These are phyloP conservation scores for Galaxea fascicularis DNA, from an alignment of 92 coral and sea anemone species.

Conservation along the genomic window DNA sequence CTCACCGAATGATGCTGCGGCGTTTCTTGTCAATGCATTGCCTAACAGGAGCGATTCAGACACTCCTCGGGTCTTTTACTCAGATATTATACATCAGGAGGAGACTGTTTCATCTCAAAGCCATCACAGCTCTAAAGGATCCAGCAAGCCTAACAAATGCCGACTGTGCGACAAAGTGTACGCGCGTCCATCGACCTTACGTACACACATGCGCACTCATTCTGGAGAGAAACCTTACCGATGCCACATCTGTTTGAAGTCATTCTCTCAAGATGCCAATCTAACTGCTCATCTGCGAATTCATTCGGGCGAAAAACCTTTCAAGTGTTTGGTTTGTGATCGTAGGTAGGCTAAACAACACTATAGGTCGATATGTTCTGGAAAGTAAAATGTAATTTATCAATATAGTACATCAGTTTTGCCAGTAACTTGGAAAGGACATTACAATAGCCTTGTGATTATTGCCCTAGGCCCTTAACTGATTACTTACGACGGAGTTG, in stretches of 20 bases:
- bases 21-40: slow-evolving; percentile 12
- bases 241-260: slow-evolving; percentile 82
- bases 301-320: slow-evolving; percentile 92
- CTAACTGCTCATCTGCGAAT: slow-evolving; percentile 85
- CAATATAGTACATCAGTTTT: no score
- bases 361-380: no score
- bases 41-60: background rate
- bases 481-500: no score
- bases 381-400: no score
- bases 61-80: slow-evolving; percentile 12
- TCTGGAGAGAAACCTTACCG: slow-evolving; percentile 89
- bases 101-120: slow-evolving; percentile 18
- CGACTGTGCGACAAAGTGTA: slow-evolving; percentile 76
- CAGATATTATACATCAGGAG: slow-evolving; percentile 9
- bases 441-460: no score
- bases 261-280: slow-evolving; percentile 88
- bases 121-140: background rate
- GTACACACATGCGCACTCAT: slow-evolving; percentile 90
- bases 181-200: slow-evolving; percentile 89
- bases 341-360: slow-evolving; percentile 60
- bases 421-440: no score
- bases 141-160: slow-evolving; percentile 61
- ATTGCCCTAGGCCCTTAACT: no score
- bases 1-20: slow-evolving; percentile 3
- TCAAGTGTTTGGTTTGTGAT: slow-evolving; percentile 86